Conservation (phyloP, 2,113 vertebrate species). For the Podocnemis expansa region DNA sequence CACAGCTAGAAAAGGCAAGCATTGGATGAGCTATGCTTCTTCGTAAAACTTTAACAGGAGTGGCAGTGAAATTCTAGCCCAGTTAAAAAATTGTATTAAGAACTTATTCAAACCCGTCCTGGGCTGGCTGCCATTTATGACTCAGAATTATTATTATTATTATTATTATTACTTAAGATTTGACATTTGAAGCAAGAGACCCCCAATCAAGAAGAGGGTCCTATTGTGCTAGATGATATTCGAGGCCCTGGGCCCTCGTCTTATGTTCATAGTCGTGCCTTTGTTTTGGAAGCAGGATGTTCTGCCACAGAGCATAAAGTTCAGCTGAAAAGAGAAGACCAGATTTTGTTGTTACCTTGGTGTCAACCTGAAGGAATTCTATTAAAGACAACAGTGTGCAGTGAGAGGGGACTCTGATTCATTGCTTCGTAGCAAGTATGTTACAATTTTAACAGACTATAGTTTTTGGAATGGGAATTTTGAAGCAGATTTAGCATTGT, state of each 20-base stretch:
- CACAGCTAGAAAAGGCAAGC: constrained; percentile 16
- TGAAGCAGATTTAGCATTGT: neutral
- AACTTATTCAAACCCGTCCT: neutral
- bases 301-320: neutral
- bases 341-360: neutral
- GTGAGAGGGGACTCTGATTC: neutral
- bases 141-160: neutral
- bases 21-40: neutral
- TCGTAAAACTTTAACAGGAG: neutral
- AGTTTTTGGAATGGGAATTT: neutral
- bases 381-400: neutral
- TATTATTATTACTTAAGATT: constrained; percentile 3
- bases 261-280: neutral
- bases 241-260: neutral
- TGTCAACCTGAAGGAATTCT: neutral
- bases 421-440: neutral
- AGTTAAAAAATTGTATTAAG: neutral
- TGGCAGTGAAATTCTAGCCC: constrained; percentile 29
- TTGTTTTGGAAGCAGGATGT: neutral
- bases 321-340: neutral
- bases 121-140: neutral
- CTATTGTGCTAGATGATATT: neutral
- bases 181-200: neutral
- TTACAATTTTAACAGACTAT: neutral
- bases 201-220: neutral